Evolutionary conservation across 2,113 vertebrate genomes (phyloP).

Genomic region (Etia nguti): DNA sequence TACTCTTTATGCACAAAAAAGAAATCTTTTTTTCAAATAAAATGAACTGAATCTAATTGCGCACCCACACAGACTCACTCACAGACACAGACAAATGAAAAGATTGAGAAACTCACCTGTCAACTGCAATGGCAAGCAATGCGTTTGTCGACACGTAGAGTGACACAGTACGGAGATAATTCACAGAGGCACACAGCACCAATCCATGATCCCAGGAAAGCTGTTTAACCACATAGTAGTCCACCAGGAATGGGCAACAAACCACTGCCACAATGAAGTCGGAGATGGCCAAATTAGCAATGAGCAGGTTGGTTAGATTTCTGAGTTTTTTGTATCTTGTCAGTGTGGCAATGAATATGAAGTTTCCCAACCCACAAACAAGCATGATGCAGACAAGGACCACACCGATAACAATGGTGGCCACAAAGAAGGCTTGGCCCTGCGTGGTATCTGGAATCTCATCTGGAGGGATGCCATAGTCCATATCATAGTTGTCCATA

Average conservation of each 20-base stretch:
- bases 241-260: slow-evolving; percentile 96
- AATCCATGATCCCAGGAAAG: slow-evolving; percentile 93
- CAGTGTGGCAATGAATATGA: slow-evolving; percentile 84
- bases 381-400: slow-evolving; percentile 92
- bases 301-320: slow-evolving; percentile 94
- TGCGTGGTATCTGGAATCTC: slow-evolving; percentile 86
- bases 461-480: slow-evolving; percentile 83
- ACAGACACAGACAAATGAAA: background rate
- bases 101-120: slow-evolving; percentile 77
- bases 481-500: slow-evolving; percentile 73
- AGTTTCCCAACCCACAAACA: slow-evolving; percentile 87
- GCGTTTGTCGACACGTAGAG: slow-evolving; percentile 95
- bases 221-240: slow-evolving; percentile 92
- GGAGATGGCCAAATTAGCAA: slow-evolving; percentile 92
- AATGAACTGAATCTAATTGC: background rate
- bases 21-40: background rate
- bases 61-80: background rate
- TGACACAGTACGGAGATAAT: slow-evolving; percentile 89
- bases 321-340: slow-evolving; percentile 90
- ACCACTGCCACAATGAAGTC: slow-evolving; percentile 93
- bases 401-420: slow-evolving; percentile 84
- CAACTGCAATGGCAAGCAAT: slow-evolving; percentile 90
- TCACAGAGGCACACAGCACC: slow-evolving; percentile 85
- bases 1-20: background rate
- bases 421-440: slow-evolving; percentile 85